phyloP scores from a whole-genome alignment of 2,888 invertebrate genomes.

The Tiphia femorata region DNA sequence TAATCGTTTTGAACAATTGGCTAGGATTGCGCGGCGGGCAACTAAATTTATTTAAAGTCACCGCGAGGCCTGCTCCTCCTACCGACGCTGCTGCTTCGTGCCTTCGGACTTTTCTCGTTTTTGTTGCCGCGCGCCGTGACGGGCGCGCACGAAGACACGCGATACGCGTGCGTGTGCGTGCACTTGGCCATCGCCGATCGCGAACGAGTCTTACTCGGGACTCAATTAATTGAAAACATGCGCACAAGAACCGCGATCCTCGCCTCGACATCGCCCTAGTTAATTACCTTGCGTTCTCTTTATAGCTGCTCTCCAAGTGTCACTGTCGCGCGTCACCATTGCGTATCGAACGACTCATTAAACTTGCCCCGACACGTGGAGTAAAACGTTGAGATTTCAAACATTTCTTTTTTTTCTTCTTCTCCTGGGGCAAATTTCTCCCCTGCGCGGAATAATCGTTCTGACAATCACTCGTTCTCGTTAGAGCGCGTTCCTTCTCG shows the following conservation, averaged over 20 bases:
- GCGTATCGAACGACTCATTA: no score
- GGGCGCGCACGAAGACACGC: no score
- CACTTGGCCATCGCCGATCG: conserved; percentile 3
- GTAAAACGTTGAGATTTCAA: no score
- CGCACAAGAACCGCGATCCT: conserved; percentile 23
- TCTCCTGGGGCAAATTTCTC: no score
- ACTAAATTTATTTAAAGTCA: no score
- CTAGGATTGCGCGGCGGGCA: no score
- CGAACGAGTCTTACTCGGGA: conserved; percentile 13
- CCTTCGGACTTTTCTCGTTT: conserved; percentile 11
- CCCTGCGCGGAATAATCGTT: no score
- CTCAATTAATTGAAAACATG: conserved; percentile 40
- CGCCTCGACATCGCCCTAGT: conserved; percentile 15
- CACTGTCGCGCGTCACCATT: neutral
- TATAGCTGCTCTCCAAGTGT: conserved; percentile 2
- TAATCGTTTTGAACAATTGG: no score
- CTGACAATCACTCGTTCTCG: no score
- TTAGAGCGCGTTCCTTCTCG: no score
- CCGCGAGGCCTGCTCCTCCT: neutral
- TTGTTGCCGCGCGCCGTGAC: conserved; percentile 1
- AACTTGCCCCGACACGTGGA: no score
- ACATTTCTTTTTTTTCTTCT: no score
- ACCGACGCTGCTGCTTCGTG: conserved; percentile 4
- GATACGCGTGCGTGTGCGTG: conserved; percentile 3
- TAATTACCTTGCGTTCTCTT: conserved; percentile 31